A percentile compares a stretch with the other conserved stretches of the same genome.
phyloP scores from a whole-genome alignment of 2,113 vertebrate species.

The Clarias magur region DNA sequence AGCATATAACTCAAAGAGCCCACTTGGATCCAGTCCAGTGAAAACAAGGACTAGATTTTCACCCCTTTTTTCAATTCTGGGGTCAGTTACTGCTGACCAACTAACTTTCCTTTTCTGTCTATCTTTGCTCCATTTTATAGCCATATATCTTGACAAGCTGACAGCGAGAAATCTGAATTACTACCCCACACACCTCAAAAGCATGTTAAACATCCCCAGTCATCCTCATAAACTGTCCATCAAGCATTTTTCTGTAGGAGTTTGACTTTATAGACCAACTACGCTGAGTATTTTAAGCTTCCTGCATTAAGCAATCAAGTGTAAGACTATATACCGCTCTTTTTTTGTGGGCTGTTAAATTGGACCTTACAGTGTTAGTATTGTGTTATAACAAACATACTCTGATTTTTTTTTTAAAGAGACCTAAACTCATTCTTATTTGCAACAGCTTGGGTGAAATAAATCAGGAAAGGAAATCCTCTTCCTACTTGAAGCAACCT shows the following conservation, averaged over 20 bases:
- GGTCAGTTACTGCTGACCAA: conserved; percentile 32
- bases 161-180: conserved; percentile 4
- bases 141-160: conserved; percentile 3
- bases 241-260: not conserved
- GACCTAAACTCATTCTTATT: not conserved
- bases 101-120: not conserved
- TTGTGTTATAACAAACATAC: not conserved
- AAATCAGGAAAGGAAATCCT: not conserved
- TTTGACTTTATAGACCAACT: not conserved
- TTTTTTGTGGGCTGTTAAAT: not conserved
- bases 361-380: not conserved
- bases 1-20: conserved; percentile 38
- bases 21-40: conserved; percentile 29
- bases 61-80: conserved; percentile 25
- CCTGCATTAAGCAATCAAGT: not conserved
- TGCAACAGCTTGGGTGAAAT: not conserved
- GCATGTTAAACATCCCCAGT: conserved; percentile 6
- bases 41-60: conserved; percentile 36
- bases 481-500: not conserved
- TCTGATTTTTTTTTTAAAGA: not conserved
- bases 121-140: conserved; percentile 19
- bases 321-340: not conserved
- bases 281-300: not conserved
- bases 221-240: not conserved
- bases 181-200: not conserved